These are phyloP conservation scores for Subacronicta megacephala DNA, from an alignment of 2,888 invertebrate species.

Conservation along the genomic window DNA sequence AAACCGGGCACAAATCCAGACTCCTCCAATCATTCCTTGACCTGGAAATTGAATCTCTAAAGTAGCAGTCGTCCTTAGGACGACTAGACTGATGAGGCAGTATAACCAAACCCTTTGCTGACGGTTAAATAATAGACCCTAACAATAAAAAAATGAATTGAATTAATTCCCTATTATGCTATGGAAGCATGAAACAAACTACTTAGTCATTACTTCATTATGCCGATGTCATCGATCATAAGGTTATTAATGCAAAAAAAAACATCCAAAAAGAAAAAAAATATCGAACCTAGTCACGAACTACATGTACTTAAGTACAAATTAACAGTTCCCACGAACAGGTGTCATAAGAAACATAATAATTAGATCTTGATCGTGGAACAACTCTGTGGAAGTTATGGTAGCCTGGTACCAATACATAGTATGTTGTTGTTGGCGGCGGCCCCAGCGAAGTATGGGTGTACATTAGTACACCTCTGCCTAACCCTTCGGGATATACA, in stretches of 20 bases:
- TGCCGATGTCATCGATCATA: constrained; percentile 39
- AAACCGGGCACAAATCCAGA: too few species aligned
- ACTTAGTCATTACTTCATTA: constrained; percentile 21
- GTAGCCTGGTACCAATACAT: constrained; percentile 5
- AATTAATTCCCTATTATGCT: not conserved
- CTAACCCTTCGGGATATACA: too few species aligned
- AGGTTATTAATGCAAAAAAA: constrained; percentile 47
- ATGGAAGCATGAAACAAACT: constrained; percentile 1
- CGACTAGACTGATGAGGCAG: too few species aligned
- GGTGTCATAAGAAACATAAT: constrained; percentile 55
- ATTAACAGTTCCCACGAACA: constrained; percentile 50
- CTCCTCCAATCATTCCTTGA: too few species aligned
- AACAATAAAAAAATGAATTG: too few species aligned
- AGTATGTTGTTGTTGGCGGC: not conserved
- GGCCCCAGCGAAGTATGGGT: too few species aligned
- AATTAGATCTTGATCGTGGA: constrained; percentile 52
- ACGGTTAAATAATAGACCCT: too few species aligned
- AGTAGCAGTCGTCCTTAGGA: too few species aligned
- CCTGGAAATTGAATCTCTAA: too few species aligned
- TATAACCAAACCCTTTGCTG: too few species aligned
- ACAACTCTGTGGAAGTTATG: constrained; percentile 27
- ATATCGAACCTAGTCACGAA: constrained; percentile 56
- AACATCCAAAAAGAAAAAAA: constrained; percentile 27
- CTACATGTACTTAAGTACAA: constrained; percentile 26
- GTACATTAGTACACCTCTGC: too few species aligned